Conservation (phyloP, 2,113 vertebrate species). For the Saccopteryx bilineata region DNA sequence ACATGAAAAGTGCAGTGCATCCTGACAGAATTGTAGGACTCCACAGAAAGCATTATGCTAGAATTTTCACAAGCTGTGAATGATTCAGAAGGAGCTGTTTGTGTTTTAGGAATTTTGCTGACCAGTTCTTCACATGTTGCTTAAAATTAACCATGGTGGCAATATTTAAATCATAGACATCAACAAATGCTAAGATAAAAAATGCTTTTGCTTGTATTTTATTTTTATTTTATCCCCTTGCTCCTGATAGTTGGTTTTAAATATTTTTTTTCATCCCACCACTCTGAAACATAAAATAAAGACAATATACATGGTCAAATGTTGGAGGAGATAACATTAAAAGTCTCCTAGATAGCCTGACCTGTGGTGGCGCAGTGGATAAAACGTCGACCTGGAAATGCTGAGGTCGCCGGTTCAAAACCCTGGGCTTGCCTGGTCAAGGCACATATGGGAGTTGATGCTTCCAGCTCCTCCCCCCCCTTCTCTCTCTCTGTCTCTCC, state of each 20-base stretch:
- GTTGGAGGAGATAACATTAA: neutral
- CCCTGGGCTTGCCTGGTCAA: too few species aligned
- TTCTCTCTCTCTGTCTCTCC: too few species aligned
- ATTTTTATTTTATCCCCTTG: neutral
- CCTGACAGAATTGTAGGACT: neutral
- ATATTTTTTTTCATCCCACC: neutral
- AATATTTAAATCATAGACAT: neutral
- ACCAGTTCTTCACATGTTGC: neutral
- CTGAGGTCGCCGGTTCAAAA: too few species aligned
- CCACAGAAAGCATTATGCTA: neutral
- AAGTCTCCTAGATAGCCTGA: neutral
- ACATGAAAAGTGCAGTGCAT: neutral
- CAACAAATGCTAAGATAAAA: neutral
- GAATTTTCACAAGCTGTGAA: neutral
- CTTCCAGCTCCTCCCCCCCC: too few species aligned
- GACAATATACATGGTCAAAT: neutral
- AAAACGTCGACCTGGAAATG: too few species aligned
- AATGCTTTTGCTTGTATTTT: neutral
- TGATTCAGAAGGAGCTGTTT: neutral
- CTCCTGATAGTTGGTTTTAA: neutral
- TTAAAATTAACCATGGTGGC: neutral
- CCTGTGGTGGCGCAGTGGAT: too few species aligned
- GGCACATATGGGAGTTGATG: too few species aligned
- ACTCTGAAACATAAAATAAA: neutral
- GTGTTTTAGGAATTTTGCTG: neutral